Conservation (phyloP, 1,140 invertebrate species). For the Lethocerus indicus region DNA sequence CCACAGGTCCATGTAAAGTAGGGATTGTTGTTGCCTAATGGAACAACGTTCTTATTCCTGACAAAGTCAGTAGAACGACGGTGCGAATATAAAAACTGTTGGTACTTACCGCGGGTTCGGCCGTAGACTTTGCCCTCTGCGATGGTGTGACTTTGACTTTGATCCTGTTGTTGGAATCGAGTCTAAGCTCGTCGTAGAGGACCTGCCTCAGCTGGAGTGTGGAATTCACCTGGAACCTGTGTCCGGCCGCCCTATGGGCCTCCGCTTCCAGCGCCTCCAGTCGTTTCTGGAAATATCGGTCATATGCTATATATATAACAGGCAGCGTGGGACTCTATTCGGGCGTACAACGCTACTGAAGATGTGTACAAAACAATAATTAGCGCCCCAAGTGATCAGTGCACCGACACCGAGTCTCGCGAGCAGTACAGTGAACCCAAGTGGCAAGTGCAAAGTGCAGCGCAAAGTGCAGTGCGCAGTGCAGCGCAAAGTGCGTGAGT, state of each 20-base stretch:
- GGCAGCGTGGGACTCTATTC: neutral
- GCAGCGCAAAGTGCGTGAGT: too few species aligned
- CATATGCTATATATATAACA: constrained; percentile 9
- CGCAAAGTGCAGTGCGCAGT: too few species aligned
- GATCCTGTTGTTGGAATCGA: constrained; percentile 28
- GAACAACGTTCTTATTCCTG: too few species aligned
- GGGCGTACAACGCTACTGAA: neutral
- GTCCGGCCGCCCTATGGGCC: constrained; percentile 28
- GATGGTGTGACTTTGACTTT: constrained; percentile 27
- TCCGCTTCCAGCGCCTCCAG: constrained; percentile 26
- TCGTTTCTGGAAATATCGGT: constrained; percentile 20
- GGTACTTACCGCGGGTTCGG: constrained; percentile 28
- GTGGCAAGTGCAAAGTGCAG: too few species aligned
- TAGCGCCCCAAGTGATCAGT: neutral
- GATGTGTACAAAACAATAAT: neutral
- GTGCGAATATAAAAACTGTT: too few species aligned
- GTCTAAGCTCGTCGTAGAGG: constrained; percentile 33
- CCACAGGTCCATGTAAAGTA: too few species aligned
- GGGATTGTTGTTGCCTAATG: too few species aligned
- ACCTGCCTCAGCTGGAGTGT: constrained; percentile 31
- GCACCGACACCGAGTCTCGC: neutral
- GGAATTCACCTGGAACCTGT: constrained; percentile 31
- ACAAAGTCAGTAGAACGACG: too few species aligned
- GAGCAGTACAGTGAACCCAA: neutral
- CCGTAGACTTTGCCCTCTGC: constrained; percentile 33